Base-by-base conservation (phyloP, 2,113 vertebrate genomes). In the Amia ocellicauda region DNA sequence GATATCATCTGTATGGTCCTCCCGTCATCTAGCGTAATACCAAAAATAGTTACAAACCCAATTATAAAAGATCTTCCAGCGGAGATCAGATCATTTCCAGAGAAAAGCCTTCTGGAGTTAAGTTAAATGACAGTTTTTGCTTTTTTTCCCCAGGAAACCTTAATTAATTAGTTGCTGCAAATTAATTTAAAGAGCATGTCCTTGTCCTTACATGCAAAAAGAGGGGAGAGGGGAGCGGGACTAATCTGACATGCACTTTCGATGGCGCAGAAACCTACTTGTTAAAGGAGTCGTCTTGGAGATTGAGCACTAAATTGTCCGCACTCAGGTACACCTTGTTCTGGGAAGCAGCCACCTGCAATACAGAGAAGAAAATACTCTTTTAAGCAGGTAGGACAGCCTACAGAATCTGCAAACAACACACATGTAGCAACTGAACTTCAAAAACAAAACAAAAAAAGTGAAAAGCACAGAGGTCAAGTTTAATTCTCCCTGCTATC, bases 251-350 rank as follows among this genome's bases (percentile, higher is more conserved):
- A 3, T 8, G 13, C 26, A 29, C 19, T 54, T 56, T 16, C 8
- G 28, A 9, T 27, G 19, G 17, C 45, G 17, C 7, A 7, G 66
- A 56, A 27, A 82, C 82, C 31, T 78, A 97, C 95, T 91, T 91
- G 73, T 94, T 89, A 72, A 96, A 91, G 20, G 76, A 75, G 40
- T 89, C 85, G 20, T 94, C 93, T 74, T 97, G 93, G 3, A 98
- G 88, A 77, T 97, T 97, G 69, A 98, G 82, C 52, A 96, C 89
- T 45, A 97, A 84, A 84, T 90, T 95, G 74, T 97, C 92, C 16
- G 95, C 91, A 2, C 88, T 92, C 64, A 98, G 92, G 80, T 94
- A 98, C 42, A 98, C 90, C 3, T 86, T 93, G 80, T 98, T 97
- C 83, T 97, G 94, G 5, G 94, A 95, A 0, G 83, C 62, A 23